Percentiles rank a stretch among this genome's conserved stretches.
Conservation (phyloP, 2,888 invertebrate species). For the Automeris io region DNA sequence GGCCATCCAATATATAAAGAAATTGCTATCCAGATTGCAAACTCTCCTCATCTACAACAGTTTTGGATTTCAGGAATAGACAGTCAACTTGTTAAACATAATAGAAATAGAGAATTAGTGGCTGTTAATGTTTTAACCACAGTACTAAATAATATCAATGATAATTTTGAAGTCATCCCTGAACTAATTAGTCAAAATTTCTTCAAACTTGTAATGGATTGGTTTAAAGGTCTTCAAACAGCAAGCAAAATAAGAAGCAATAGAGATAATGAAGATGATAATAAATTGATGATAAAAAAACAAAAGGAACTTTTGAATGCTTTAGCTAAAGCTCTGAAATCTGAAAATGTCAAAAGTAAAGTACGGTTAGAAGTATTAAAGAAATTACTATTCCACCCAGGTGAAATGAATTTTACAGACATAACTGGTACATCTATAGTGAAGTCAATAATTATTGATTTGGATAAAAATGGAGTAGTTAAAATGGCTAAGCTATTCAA, state of each 20-base stretch:
- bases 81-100: conserved; percentile 59
- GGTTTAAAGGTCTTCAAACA: conserved; percentile 77
- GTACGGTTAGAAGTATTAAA: conserved; percentile 78
- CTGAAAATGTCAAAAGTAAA: conserved; percentile 62
- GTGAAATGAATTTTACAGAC: conserved; percentile 85
- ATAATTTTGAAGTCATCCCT: conserved; percentile 67
- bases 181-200: conserved; percentile 80
- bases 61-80: conserved; percentile 78
- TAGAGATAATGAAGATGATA: conserved; percentile 62
- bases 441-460: conserved; percentile 78
- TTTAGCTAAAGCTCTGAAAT: conserved; percentile 66
- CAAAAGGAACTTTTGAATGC: conserved; percentile 75
- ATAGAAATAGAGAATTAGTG: conserved; percentile 78
- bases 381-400: conserved; percentile 81
- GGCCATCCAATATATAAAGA: conserved; percentile 81
- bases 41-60: conserved; percentile 62
- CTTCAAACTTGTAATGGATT: conserved; percentile 79
- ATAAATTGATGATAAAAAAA: conserved; percentile 70
- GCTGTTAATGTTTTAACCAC: conserved; percentile 77
- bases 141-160: conserved; percentile 66
- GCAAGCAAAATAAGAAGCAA: conserved; percentile 76
- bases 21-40: conserved; percentile 73
- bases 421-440: conserved; percentile 81
- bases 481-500: conserved; percentile 79
- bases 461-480: conserved; percentile 79